Conservation (phyloP, 2,113 vertebrate genomes). For the Xenus cinereus region DNA sequence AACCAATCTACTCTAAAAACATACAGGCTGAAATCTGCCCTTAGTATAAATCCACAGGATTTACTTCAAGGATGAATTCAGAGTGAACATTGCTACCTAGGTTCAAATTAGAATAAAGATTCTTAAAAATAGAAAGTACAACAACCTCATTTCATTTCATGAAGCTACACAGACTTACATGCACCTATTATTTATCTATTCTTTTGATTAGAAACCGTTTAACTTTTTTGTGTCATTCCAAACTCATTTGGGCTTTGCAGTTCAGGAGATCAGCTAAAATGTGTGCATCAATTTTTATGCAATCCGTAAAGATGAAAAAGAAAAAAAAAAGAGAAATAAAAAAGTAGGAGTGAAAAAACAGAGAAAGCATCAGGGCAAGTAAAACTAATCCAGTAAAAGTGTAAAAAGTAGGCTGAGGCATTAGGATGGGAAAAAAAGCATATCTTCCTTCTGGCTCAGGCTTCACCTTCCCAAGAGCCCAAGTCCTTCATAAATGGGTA, state of each 20-base stretch:
- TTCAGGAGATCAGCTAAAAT: neutral
- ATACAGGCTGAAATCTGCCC: neutral
- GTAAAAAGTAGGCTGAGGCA: neutral
- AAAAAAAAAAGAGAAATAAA: neutral
- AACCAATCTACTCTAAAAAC: neutral
- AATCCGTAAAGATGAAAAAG: neutral
- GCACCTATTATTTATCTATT: neutral
- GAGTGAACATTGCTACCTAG: neutral
- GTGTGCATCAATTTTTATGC: neutral
- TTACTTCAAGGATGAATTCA: neutral
- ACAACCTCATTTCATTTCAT: neutral
- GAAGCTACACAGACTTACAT: neutral
- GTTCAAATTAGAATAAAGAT: neutral
- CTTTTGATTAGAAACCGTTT: neutral
- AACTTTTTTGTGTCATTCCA: neutral
- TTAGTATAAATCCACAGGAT: neutral
- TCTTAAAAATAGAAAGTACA: neutral
- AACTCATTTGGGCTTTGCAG: neutral
- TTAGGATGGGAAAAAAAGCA: neutral
- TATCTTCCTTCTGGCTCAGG: neutral
- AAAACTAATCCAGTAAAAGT: neutral
- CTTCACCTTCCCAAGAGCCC: neutral
- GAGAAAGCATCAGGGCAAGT: neutral
- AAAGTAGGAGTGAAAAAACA: neutral
- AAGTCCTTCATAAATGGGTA: neutral